Evolutionary conservation across 2,797 vertebrate genomes (phyloP), one percentile per base, ranked within the genome.

Genomic region (Coluber constrictor): DNA sequence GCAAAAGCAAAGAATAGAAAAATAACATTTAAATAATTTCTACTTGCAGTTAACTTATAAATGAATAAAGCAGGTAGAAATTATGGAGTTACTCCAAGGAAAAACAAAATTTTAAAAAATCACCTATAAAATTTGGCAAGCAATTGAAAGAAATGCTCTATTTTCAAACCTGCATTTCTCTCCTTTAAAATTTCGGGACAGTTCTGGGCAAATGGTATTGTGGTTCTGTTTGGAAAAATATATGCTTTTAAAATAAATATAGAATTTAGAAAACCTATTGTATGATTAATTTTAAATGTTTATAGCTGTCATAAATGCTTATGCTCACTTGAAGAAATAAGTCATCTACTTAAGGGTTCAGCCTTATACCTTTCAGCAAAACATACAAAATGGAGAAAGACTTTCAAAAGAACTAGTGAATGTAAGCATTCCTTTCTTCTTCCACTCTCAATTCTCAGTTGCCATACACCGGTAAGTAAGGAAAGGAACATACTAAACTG

Each of bases 1-100:
- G 55, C 51, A n/a, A 51, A 47, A 92, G 74, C 47, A 90, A 63
- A 90, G 55, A 27, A 11, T 55, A 61, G 43, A 10, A 90, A 32
- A 86, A 92, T 90, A 90, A 55, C 60, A 90, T 86, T 83, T 61
- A 86, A 86, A 88, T 79, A 55, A 88, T 79, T 88, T 87, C n/a
- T 32, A 51, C 83, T 23, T 88, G 60, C 51, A 92, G 43, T 88
- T 70, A 70, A 70, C 32, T 88, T 92, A 63, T 74, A 79, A 92
- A 57, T 88, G 54, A 43, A 70, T 88, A 55, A 56, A 88, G 18
- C 87, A 92, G 32, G 25, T 88, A 88, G 25, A 70, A 74, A 7
- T 92, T 89, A 59, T 79, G 61, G 61, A 92, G n/a, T 88, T 25
- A 59, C 66, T 86, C 23, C 74, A 63, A 86, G 23, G 88, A 16